Evolutionary conservation across 1,140 invertebrate genomes (phyloP).

Genomic region (Musca domestica): DNA sequence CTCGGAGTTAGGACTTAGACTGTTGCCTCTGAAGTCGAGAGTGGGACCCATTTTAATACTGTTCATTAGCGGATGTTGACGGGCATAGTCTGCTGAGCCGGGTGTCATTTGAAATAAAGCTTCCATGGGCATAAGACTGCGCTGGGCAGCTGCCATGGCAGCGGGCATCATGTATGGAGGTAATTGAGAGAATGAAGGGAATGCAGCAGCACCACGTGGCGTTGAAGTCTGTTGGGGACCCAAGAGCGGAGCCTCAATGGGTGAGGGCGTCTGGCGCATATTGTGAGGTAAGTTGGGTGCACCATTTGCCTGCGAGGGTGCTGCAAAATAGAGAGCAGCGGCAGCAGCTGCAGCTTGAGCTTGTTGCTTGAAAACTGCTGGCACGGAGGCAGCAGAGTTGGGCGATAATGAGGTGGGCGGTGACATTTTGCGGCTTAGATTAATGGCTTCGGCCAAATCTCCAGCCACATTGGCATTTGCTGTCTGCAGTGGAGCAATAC

Average conservation of each 20-base stretch:
- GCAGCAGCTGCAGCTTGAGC: constrained; percentile 35
- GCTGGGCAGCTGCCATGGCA: constrained; percentile 37
- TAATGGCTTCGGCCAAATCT: constrained; percentile 64
- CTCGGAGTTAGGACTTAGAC: constrained; percentile 64
- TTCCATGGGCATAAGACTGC: constrained; percentile 60
- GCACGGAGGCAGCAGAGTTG: constrained; percentile 57
- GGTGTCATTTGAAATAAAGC: constrained; percentile 63
- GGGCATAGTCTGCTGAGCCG: constrained; percentile 55
- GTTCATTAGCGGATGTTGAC: constrained; percentile 58
- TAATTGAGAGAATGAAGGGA: constrained; percentile 45
- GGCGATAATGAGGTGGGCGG: constrained; percentile 42
- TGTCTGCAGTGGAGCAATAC: constrained; percentile 45
- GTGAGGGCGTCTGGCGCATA: constrained; percentile 55
- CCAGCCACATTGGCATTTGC: constrained; percentile 31
- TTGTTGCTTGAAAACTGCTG: constrained; percentile 28
- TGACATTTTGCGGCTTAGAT: constrained; percentile 64
- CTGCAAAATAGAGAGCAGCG: constrained; percentile 37
- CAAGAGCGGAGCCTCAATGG: constrained; percentile 54
- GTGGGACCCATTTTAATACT: constrained; percentile 52
- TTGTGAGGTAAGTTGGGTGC: constrained; percentile 31
- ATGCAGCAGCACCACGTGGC: constrained; percentile 26
- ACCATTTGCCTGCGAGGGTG: constrained; percentile 17
- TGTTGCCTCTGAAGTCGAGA: constrained; percentile 55
- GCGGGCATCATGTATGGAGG: constrained; percentile 37
- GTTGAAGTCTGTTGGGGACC: constrained; percentile 24